Evolutionary conservation across 1,140 invertebrate genomes (phyloP), one percentile per base, ranked within the genome.

Genomic region (Oedothorax gibbosus): DNA sequence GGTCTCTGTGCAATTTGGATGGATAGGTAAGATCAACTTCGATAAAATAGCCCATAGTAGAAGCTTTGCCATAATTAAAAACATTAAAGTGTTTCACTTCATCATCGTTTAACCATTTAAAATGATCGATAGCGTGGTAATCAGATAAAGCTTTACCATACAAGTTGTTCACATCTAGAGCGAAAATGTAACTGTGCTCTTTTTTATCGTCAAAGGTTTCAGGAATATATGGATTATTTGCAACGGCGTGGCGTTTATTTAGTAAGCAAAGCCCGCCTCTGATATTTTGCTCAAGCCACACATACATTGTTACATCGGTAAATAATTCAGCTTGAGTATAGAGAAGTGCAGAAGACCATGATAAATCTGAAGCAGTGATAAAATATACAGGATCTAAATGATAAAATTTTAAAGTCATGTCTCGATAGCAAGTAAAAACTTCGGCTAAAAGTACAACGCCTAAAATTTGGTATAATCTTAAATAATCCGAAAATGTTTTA

Each of bases 371-470:
- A 5, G 73, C 50, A 14, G 69, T 83, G 18, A 53, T 75, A 57
- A 71, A 83, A 49, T 66, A 75, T 35, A n/a, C 20, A 11, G 20
- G 51, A 60, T 85, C 66, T 57, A 85, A 21, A 64, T 49, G 14
- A 77, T 68, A 77, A 51, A 57, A 18, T 60, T 85, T 86, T 11
- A 77, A 12, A 50, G 76, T 83, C 11, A 85, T 64, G 35, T 83
- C 68, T 86, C 88, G 76, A 86, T 88, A 89, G 72, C 86, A 87
- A 81, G 88, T 77, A 83, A 88, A 88, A 11, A 88, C 65, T 72
- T 87, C 86, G 15, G 87, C 78, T 65, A 89, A 57, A 11, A 88
- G 18, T 51, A 87, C 71, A 6, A 87, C 86, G 79, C 88, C 87
- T 0, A 71, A 68, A 66, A 86, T 85, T 6, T 87, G 35, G 85